A percentile compares a stretch with the other conserved stretches of the same genome.
Evolutionary conservation across 2,113 vertebrate species (phyloP).

Genomic region (Engystomops pustulosus): DNA sequence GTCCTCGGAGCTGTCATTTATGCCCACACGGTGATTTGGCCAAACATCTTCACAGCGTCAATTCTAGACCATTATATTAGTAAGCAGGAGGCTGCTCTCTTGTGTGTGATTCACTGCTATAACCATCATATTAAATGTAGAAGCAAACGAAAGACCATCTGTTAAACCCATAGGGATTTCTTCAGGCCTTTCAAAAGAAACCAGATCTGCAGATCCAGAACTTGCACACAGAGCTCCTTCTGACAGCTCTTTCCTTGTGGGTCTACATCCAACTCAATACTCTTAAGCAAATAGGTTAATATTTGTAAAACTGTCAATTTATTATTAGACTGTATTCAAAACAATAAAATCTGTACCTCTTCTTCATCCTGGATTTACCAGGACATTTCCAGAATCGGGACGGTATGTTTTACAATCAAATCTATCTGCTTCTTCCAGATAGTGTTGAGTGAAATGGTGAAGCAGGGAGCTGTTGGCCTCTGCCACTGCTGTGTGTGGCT

Average conservation of each 20-base stretch:
- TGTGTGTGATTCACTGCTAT: slow-evolving; percentile 27
- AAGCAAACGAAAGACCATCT: slow-evolving; percentile 45
- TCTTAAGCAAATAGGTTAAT: not conserved
- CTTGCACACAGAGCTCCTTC: not conserved
- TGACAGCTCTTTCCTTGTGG: slow-evolving; percentile 43
- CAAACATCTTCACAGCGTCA: slow-evolving; percentile 6
- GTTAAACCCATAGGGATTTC: slow-evolving; percentile 46
- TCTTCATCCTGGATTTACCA: too few relatives aligned
- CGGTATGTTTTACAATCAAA: too few relatives aligned
- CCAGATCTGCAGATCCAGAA: slow-evolving; percentile 20
- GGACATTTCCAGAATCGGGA: too few relatives aligned
- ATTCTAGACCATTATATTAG: slow-evolving; percentile 21
- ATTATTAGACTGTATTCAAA: too few relatives aligned
- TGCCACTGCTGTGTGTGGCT: too few relatives aligned
- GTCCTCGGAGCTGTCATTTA: not conserved
- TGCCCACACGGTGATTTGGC: slow-evolving; percentile 10
- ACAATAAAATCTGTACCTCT: too few relatives aligned
- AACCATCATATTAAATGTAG: slow-evolving; percentile 43
- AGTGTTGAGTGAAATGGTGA: too few relatives aligned
- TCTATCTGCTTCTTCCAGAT: too few relatives aligned
- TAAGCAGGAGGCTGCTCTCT: slow-evolving; percentile 28
- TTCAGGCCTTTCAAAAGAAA: slow-evolving; percentile 37
- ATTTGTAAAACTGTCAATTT: not conserved
- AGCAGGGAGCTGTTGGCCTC: too few relatives aligned
- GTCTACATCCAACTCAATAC: not conserved